Evolutionary conservation across 2,888 invertebrate genomes (phyloP).

Genomic region (Troilus luridus): DNA sequence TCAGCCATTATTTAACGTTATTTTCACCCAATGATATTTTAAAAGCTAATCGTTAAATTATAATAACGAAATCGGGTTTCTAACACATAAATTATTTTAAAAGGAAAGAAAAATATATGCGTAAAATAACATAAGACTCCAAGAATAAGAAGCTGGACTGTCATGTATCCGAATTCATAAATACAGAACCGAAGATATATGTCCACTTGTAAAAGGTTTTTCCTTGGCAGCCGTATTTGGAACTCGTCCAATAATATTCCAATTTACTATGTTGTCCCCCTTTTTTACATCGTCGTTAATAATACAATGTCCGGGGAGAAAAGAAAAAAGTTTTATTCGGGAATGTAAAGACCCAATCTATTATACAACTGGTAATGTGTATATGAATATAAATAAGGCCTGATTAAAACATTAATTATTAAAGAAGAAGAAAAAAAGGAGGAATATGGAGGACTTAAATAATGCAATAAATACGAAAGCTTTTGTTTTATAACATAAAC

Average conservation of each 20-base stretch:
- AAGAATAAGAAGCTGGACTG: not conserved
- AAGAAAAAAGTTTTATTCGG: not conserved
- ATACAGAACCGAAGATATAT: conserved; percentile 22
- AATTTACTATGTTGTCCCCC: conserved; percentile 39
- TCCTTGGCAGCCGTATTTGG: conserved; percentile 34
- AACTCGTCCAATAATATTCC: conserved; percentile 33
- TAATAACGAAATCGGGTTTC: not conserved
- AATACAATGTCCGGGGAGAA: not conserved
- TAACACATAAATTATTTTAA: not conserved
- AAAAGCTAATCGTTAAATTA: not conserved
- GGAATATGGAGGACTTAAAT: not conserved
- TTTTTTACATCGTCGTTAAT: conserved; percentile 45
- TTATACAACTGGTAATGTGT: not conserved
- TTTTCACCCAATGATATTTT: not conserved
- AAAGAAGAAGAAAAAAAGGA: not conserved
- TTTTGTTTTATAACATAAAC: conserved; percentile 27
- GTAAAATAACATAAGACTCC: conserved; percentile 16
- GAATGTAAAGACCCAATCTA: not conserved
- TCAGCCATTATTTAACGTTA: not conserved
- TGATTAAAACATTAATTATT: conserved; percentile 44
- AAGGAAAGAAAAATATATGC: not conserved
- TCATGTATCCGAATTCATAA: conserved; percentile 32
- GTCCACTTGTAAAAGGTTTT: conserved; percentile 45
- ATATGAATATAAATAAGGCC: conserved; percentile 36
- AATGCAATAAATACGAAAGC: conserved; percentile 20